Evolutionary conservation across 2,888 invertebrate genomes (phyloP), one percentile per base, ranked within the genome.

Genomic region (Aphidoletes aphidimyza): DNA sequence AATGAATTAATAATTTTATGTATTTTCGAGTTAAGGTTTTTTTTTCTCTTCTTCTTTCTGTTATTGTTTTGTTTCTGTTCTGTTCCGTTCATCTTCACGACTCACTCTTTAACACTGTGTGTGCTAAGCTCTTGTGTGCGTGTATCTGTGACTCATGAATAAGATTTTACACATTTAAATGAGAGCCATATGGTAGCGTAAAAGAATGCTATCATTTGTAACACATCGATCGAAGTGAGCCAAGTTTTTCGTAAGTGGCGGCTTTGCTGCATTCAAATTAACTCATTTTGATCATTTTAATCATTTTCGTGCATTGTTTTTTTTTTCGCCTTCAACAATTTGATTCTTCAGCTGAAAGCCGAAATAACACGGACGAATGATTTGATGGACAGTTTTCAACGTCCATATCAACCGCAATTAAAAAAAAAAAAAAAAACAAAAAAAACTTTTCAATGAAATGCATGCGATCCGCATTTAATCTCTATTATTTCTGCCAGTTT

Each of bases 1-100:
- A 54, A 54, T 69, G 69, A 69, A 69, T 69, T 69, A 30, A 30
- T 69, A 69, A 30, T 69, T 69, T 69, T 69, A n/a, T 69, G 30
- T 30, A 30, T n/a, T 14, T 69, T 69, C 30, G 2, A 8, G 8
- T 14, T 6, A 34, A 22, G 26, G 17, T 69, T 9, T 30, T 2
- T 26, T 69, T 26, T 1, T 22, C 22, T 39, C 11, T 39, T 5
- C 11, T 39, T 39, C 11, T 39, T 39, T 39, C 39, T 5, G 6
- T 39, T 39, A 11, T 39, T 39, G 6, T 5, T 5, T 5, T 8
- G 39, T 39, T 39, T 39, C 11, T 39, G 5, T 39, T 39, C 11
- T 39, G 5, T 39, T 39, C 11, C 11, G n/a, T 22, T 54, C 22
- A 22, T 54, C 22, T 54, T 34, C n/a, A n/a, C n/a, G n/a, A n/a